Conservation (phyloP, 2,888 invertebrate genomes). For the Eilema sororculum region DNA sequence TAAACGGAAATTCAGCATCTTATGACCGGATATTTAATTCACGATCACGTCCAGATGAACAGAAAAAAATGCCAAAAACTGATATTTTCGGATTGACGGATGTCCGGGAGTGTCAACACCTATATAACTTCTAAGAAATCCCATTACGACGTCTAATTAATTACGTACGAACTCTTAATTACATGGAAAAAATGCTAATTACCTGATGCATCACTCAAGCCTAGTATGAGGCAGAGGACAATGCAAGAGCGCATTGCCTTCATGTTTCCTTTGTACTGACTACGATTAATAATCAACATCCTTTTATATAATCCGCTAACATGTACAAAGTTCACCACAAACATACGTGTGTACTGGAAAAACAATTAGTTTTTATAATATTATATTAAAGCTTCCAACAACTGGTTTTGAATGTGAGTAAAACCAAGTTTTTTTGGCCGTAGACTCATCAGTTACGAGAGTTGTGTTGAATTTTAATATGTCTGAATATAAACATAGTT, state of each 20-base stretch:
- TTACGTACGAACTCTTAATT: constrained; percentile 16
- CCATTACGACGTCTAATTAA: not conserved
- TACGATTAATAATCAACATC: constrained; percentile 56
- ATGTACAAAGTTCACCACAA: constrained; percentile 65
- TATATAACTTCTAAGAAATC: not conserved
- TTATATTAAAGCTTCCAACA: constrained; percentile 45
- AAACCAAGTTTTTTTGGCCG: constrained; percentile 42
- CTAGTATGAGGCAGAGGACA: constrained; percentile 57
- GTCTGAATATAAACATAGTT: not conserved
- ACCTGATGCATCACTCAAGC: constrained; percentile 63
- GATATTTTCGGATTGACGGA: not conserved
- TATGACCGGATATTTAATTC: not conserved
- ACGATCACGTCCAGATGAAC: not conserved
- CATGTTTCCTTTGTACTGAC: constrained; percentile 71
- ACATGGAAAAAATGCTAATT: constrained; percentile 37
- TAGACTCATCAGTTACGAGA: constrained; percentile 54
- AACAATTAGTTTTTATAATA: constrained; percentile 63
- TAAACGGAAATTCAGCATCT: not conserved
- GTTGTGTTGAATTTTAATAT: constrained; percentile 13
- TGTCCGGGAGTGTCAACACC: not conserved
- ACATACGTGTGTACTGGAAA: constrained; percentile 63
- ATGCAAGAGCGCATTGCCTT: constrained; percentile 61
- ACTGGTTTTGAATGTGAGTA: constrained; percentile 47
- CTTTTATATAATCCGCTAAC: constrained; percentile 77
- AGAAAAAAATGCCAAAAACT: not conserved